phyloP scores from a whole-genome alignment of 2,888 invertebrate species.

The Pyralis farinalis region DNA sequence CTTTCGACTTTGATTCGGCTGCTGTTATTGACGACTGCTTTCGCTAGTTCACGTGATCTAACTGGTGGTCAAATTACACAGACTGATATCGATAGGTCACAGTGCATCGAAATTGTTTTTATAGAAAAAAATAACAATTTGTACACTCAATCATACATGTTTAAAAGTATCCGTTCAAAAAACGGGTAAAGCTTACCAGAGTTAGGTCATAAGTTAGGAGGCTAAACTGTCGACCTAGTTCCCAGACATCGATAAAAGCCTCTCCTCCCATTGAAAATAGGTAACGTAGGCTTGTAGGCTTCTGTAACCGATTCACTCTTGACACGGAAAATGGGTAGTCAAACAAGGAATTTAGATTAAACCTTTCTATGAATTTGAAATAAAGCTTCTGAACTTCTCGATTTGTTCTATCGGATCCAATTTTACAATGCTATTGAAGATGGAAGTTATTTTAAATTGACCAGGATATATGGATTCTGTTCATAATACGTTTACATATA shows the following conservation, averaged over 20 bases:
- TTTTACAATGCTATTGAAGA: constrained; percentile 1
- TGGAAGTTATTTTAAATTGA: not conserved
- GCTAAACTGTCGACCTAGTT: constrained; percentile 52
- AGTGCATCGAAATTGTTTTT: not conserved
- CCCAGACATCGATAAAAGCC: constrained; percentile 52
- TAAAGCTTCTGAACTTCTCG: constrained; percentile 3
- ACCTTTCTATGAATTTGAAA: constrained; percentile 12
- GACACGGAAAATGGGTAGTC: constrained; percentile 33
- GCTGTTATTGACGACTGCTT: no score
- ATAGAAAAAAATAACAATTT: not conserved
- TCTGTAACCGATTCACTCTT: constrained; percentile 34
- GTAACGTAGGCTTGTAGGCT: constrained; percentile 32
- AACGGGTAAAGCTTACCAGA: constrained; percentile 11
- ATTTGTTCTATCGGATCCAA: constrained; percentile 1
- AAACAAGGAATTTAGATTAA: constrained; percentile 25
- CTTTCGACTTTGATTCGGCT: no score
- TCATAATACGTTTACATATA: no score
- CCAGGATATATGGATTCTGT: not conserved
- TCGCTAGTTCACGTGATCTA: no score
- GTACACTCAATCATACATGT: not conserved
- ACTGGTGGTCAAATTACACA: no score
- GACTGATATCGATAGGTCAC: no score
- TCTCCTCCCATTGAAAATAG: constrained; percentile 48
- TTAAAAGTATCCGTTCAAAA: constrained; percentile 6
- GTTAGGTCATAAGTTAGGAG: constrained; percentile 32